A percentile compares a stretch with the other conserved stretches of the same genome.
Conservation (phyloP, 2,888 invertebrate species). For the Brachylomia viminalis region DNA sequence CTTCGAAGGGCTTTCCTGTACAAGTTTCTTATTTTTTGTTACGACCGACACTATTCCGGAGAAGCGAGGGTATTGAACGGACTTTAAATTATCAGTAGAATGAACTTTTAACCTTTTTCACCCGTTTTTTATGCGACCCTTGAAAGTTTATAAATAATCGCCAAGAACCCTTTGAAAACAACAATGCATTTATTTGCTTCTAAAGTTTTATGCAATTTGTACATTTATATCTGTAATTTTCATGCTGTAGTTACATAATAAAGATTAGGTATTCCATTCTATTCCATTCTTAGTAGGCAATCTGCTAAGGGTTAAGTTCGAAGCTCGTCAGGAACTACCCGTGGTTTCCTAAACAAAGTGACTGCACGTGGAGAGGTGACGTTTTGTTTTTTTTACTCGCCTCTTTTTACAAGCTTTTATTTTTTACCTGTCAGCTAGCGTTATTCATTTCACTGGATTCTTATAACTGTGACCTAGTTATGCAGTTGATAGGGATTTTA, state of each 20-base stretch:
- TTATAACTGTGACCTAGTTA: constrained; percentile 52
- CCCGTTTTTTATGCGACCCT: not conserved
- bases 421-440: constrained; percentile 25
- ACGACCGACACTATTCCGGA: too few species aligned
- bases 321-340: not conserved
- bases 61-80: too few species aligned
- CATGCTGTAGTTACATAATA: too few species aligned
- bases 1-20: too few species aligned
- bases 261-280: too few species aligned
- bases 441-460: constrained; percentile 44
- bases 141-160: constrained; percentile 19
- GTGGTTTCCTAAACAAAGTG: not conserved
- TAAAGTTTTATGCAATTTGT: too few species aligned
- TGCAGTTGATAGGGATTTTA: constrained; percentile 60
- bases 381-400: not conserved
- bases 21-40: too few species aligned
- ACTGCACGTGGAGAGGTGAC: not conserved
- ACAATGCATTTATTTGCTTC: constrained; percentile 4
- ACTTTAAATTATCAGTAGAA: too few species aligned
- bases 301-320: not conserved
- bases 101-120: constrained; percentile 4
- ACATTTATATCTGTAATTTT: too few species aligned
- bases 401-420: too few species aligned
- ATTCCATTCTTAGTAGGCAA: not conserved
- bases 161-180: constrained; percentile 11